A percentile compares a stretch with the other conserved stretches of the same genome.
These are phyloP conservation scores for Limenitis camilla DNA, from an alignment of 2,888 invertebrate species.

Conservation along the genomic window DNA sequence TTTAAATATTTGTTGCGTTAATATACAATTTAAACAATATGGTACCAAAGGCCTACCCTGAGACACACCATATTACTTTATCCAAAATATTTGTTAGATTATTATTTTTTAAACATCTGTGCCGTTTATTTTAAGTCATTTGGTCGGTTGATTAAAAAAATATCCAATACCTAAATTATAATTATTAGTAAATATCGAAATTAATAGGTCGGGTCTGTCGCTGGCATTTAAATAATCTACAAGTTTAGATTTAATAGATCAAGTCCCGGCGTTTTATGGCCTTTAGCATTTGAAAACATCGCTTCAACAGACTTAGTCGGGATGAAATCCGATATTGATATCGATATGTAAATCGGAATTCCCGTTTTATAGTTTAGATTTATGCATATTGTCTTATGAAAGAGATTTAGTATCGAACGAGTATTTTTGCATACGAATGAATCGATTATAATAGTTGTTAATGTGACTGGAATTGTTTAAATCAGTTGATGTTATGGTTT, in stretches of 20 bases:
- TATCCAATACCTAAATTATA: background rate
- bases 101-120: too few relatives aligned
- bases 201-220: constrained; percentile 12
- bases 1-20: too few relatives aligned
- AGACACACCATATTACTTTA: too few relatives aligned
- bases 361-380: constrained; percentile 35
- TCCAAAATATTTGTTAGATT: too few relatives aligned
- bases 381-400: constrained; percentile 41
- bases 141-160: constrained; percentile 8
- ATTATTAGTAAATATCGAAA: constrained; percentile 6
- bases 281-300: constrained; percentile 21
- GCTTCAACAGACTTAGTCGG: too few relatives aligned
- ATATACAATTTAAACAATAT: too few relatives aligned
- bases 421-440: constrained; percentile 55
- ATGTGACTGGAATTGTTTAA: constrained; percentile 13
- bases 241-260: constrained; percentile 5
- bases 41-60: too few relatives aligned
- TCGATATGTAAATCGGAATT: background rate
- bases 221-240: constrained; percentile 16
- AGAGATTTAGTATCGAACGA: constrained; percentile 54
- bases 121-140: background rate
- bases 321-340: background rate
- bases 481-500: constrained; percentile 13
- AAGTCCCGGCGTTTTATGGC: constrained; percentile 18
- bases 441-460: constrained; percentile 12